Evolutionary conservation across 1,140 invertebrate species (phyloP), one percentile per base, ranked within the genome.

Genomic region (Drosophila tristis): DNA sequence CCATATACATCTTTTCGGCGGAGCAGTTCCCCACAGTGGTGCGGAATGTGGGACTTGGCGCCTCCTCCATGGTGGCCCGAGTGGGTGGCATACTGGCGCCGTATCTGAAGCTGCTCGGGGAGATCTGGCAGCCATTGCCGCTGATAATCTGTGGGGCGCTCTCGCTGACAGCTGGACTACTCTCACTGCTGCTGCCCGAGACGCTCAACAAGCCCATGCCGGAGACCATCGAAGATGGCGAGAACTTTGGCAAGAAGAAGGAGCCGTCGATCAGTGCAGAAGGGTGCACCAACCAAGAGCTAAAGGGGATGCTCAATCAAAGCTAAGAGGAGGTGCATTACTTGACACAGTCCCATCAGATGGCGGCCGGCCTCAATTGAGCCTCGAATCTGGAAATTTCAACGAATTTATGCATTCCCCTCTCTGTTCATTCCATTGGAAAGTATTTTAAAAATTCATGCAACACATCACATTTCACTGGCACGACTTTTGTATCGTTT

Each of bases 11-110:
- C 49, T 96, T 96, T 80, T 95, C 96, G 5, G 95, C 95, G 2
- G 97, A 98, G 92, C 95, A 97, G 80, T 97, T 96, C 86, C 97
- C 97, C 0, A 97, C 97, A 0, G 95, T 96, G 2, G 95, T 98
- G 48, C 93, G 97, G 56, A 97, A 97, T 87, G 95, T 96, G 50
- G 96, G 95, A 13, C 90, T 97, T 57, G 97, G 96, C 1, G 94
- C 95, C 6, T 94, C 95, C 31, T 97, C 96, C 2, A 96, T 95
- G 70, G 95, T 94, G 72, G 96, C 96, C 2, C 92, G 96, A 58
- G 91, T 97, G 58, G 96, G 96, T 9, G 96, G 96, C 53, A 95
- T 97, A 50, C 87, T 96, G 26, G 96, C 96, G 0, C 96, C 96
- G 3, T 96, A 95, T 70, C 93, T 96, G 15, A 95, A 96, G 87